A percentile compares a stretch with the other conserved stretches of the same genome.
Evolutionary conservation across 2,888 invertebrate genomes (phyloP).

Genomic region (Rhingia rostrata): DNA sequence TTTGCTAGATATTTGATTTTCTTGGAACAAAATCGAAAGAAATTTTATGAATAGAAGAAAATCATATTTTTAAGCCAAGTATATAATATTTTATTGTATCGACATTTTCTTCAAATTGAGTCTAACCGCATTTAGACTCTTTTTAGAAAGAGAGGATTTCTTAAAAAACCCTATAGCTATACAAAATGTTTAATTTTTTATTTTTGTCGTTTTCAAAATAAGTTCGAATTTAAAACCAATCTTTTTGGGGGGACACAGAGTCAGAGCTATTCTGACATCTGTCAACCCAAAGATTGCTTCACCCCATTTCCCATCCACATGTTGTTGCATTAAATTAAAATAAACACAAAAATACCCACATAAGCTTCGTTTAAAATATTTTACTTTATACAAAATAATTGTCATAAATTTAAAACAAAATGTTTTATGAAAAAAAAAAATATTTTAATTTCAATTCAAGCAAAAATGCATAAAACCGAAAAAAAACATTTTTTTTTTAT

Average conservation of each 20-base stretch:
- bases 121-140: constrained; percentile 63
- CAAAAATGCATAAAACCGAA: constrained; percentile 42
- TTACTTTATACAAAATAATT: constrained; percentile 18
- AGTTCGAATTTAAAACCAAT: constrained; percentile 32
- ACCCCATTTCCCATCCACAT: neutral
- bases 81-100: constrained; percentile 32
- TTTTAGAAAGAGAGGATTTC: constrained; percentile 43
- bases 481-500: constrained; percentile 26
- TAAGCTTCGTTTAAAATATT: too few relatives aligned
- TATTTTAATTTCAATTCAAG: constrained; percentile 24
- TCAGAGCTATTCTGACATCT: neutral
- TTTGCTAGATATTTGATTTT: constrained; percentile 59
- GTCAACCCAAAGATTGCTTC: too few relatives aligned
- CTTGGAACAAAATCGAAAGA: constrained; percentile 69
- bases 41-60: constrained; percentile 61
- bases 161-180: too few relatives aligned
- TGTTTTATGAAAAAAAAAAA: constrained; percentile 10
- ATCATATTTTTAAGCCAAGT: constrained; percentile 55
- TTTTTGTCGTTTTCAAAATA: constrained; percentile 31
- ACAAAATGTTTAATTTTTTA: neutral
- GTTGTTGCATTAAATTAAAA: constrained; percentile 28
- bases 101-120: constrained; percentile 71
- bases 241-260: neutral
- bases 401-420: constrained; percentile 31
- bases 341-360: constrained; percentile 3